Conservation (phyloP, 2,113 vertebrate genomes). For the Tragelaphus scriptus region DNA sequence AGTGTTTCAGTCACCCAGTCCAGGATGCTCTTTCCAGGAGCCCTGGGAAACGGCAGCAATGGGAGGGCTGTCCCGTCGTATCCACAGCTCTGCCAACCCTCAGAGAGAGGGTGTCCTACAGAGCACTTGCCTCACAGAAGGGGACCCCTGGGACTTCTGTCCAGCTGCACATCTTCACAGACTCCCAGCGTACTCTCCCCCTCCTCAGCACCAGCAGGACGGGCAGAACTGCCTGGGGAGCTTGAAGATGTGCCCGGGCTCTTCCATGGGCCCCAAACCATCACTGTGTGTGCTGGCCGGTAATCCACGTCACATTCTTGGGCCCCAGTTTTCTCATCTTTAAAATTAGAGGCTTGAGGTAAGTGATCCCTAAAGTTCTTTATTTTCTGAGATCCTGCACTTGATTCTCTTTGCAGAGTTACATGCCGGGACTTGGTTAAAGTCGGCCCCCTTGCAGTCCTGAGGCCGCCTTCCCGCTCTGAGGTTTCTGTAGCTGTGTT, state of each 20-base stretch:
- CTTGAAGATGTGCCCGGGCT: rapidly evolving
- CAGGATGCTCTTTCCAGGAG: too few relatives aligned
- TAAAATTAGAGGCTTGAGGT: neutral
- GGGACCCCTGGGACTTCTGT: rapidly evolving
- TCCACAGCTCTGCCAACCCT: too few relatives aligned
- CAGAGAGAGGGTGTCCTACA: too few relatives aligned
- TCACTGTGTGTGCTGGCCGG: rapidly evolving
- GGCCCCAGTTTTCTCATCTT: neutral
- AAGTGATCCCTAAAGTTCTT: neutral
- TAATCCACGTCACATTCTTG: rapidly evolving
- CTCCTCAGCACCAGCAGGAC: rapidly evolving
- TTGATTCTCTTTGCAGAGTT: neutral
- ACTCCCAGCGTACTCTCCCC: rapidly evolving
- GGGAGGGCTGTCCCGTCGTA: rapidly evolving
- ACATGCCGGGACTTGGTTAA: neutral
- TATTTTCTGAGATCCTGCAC: neutral
- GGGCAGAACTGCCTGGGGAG: rapidly evolving
- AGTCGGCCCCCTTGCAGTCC: neutral
- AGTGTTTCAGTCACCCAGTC: neutral
- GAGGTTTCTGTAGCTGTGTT: neutral
- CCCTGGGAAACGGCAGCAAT: neutral
- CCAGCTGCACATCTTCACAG: neutral
- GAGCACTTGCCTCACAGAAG: rapidly evolving
- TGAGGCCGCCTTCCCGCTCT: neutral
- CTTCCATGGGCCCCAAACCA: rapidly evolving